Evolutionary conservation across 2,113 vertebrate species (phyloP), one percentile per base, ranked within the genome.

Genomic region (Orthonyx spaldingii): DNA sequence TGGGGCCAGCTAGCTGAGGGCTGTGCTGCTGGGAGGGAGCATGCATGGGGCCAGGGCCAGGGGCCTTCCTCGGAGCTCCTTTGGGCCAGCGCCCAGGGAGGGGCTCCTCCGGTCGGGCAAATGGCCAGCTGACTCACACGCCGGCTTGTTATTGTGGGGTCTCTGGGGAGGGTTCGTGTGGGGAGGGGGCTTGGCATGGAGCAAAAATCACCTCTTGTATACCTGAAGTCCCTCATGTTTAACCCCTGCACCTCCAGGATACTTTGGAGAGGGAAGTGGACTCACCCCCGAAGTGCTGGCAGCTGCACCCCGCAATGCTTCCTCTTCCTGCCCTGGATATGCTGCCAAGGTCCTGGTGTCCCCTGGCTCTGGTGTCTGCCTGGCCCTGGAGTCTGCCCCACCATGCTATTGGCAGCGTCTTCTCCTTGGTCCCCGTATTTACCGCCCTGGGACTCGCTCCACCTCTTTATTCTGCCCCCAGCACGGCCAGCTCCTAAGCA

Each of bases 21-120:
- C 21, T 75, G 86, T 91, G 92, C 90, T 90, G 74, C 65, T 68
- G 60, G 44, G 35, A 84, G 77, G 55, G 59, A 68, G 64, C 2
- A 5, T 49, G 74, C 75, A 46, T 90, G 95, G 70, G 94, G 95
- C 94, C 84, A 15, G 92, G 72, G 81, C 89, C 77, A 87, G 83
- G 89, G 94, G 92, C 87, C 95, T 93, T 95, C 53, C 24, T 61
- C 55, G n/a, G 44, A 75, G 89, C 89, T 96, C 94, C 89, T 92
- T 89, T 97, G 96, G 94, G 95, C 90, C 83, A 80, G 94, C 23
- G 90, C 94, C 96, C 92, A 94, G 96, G 96, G 95, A 96, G 96
- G 96, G 95, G 96, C 94, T 97, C 85, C 95, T 94, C 75, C 30
- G 55, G 84, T 81, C 4, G 59, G 96, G 96, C 95, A 80, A 46